Base-by-base conservation (phyloP, 2,888 invertebrate genomes). In the Scaptomyza caliginosa region DNA sequence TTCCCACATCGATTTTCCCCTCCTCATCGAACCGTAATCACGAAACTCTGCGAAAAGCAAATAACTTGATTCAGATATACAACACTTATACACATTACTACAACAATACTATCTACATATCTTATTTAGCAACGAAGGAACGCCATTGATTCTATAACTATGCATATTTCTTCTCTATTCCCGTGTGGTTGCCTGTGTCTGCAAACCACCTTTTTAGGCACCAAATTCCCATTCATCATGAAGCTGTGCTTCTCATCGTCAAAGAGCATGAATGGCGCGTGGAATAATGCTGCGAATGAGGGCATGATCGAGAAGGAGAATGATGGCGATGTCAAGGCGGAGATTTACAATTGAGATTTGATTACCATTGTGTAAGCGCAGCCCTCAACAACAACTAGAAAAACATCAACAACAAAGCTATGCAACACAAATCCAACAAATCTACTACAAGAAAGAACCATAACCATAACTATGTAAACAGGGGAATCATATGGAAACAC, bases 181-280 rank as follows among this genome's bases (percentile, higher is more conserved):
- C n/a, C n/a, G n/a, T n/a, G n/a, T n/a, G n/a, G n/a, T n/a, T 42
- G 34, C 38, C 30, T 11, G 94, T 94, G 11, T 28, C n/a, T n/a
- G n/a, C 39, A n/a, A 21, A 36, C 30, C 10, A 32, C n/a, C n/a
- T n/a, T 16, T 42, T 40, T 45, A 97, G 98, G 96, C 92, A 98
- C 98, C 78, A 98, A 98, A 93, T 98, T 98, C 92, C 99, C 99
- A 80, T 99, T 98, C 93, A 97, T 98, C 89, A 96, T 99, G 96
- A 99, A 99, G 93, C 93, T 99, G 84, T 99, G 99, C 91, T 99
- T 99, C 94, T 98, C 98, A 17, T 97, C 97, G 65, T 94, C 95
- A 67, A 92, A 92, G 88, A 92, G 91, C 89, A 91, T 92, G 91
- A 92, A 92, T 92, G 95, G 91, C 92, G 94, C 91, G 93, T 94